Base-by-base conservation (phyloP, 1,140 invertebrate genomes). In the Pomacea maculata region DNA sequence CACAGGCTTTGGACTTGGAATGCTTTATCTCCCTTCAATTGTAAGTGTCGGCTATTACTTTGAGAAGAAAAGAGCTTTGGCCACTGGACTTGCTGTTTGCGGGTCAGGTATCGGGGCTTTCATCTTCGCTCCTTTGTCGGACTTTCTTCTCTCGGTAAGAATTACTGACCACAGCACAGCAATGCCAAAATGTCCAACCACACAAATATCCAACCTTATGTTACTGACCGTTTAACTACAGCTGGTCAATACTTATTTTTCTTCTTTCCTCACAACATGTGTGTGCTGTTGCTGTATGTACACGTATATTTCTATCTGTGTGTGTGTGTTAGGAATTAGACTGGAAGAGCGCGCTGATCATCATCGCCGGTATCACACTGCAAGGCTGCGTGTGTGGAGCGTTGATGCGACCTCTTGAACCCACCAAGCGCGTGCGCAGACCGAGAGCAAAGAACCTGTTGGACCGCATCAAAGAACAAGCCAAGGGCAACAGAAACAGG, bases 11-110 rank as follows among this genome's bases (percentile, higher is more conserved):
- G 97, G 97, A 17, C 96, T 98, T 85, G 97, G 97, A 3, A 93
- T 99, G 83, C 97, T 98, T 82, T 99, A 98, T 89, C 92, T 98
- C 54, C 97, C 97, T 3, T 97, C 97, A 72, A 98, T 98, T 80
- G 97, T 98, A 52, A 96, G 95, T 88, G 97, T 98, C 12, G 97
- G 97, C 7, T 96, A 95, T 81, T 98, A 98, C 93, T 99, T 99
- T 87, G 97, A 98, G 85, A 95, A 95, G 85, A 95, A 95, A 83
- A 93, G 97, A 78, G 97, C 97, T 9, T 93, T 98, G 82, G 97
- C 97, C 6, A 98, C 97, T 2, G 95, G 95, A 6, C 97, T 99
- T 52, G 97, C 97, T 0, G 97, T 99, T 0, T 98, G 97, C 86
- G 97, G 97, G 7, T 97, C 97, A 10, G 92, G 93, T 45, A 89